Evolutionary conservation across 1,140 invertebrate genomes (phyloP), one percentile per base, ranked within the genome.

Genomic region (Pteromalus puparum): DNA sequence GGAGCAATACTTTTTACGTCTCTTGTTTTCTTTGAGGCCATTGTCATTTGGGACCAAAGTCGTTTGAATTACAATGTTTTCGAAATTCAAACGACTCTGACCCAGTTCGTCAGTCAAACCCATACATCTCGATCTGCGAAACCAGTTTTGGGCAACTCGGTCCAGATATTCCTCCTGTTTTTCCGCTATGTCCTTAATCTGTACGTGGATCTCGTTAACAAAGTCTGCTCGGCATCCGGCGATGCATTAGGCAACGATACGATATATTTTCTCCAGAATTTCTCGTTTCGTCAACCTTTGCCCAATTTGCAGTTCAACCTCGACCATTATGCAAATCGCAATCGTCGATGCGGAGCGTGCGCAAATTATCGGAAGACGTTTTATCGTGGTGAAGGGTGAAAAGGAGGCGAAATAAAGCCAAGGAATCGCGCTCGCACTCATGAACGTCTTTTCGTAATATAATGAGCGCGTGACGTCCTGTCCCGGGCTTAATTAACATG

Each of bases 401-500:
- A 61, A 61, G 5, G 18, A 48, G 46, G 46, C 10, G 13, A 48
- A 68, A 68, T 53, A 67, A 65, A n/a, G 21, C n/a, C 15, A 30
- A 67, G 21, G 13, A 9, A 21, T 30, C 28, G 77, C 5, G 77
- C 2, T 26, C 28, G 30, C 4, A 34, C 4, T 4, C 30, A 7
- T 7, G 38, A 38, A n/a, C n/a, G 10, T 67, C 77, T 26, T 26
- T 42, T 61, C 13, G n/a, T 80, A 21, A n/a, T 34, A 38, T 68
- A 38, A 68, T 24, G 65, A 38, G 77, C 61, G n/a, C 80, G 7
- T 34, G 46, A 30, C 30, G 6, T 42, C 7, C 24, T 13, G 48
- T 74, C 15, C 42, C 15, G 48, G 46, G 1, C 30, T 38, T 82
- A 82, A 82, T 82, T 82, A 74, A 73, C 80, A 42, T 74, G 74